Evolutionary conservation across 2,113 vertebrate genomes (phyloP), one percentile per base, ranked within the genome.

Genomic region (Phocoena sinus): DNA sequence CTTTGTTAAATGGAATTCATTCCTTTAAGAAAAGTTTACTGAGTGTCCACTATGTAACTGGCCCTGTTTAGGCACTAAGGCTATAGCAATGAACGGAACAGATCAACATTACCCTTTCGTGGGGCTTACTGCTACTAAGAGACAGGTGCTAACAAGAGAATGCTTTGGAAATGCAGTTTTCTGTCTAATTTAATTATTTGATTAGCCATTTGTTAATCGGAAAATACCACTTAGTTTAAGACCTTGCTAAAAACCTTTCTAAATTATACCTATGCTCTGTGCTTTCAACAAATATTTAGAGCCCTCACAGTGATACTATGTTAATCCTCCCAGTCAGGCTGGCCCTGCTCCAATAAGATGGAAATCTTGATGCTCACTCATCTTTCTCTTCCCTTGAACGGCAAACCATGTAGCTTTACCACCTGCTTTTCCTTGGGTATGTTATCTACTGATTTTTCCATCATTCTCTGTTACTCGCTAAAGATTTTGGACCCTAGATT

Each of bases 181-280:
- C 36, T 79, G 28, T 82, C 58, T 76, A 92, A 33, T 73, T 60
- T 74, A 62, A 92, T 91, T 70, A n/a, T 83, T 80, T 67, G 47
- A 58, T 71, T 73, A 65, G n/a, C 21, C 53, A 71, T 91, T 76
- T 21, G 3, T 73, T 89, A 82, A 77, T 73, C n/a, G 79, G 67
- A 89, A 97, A 97, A 84, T 53, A 28, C 15, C 58, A 92, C 28
- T 88, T 96, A 38, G 26, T 63, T 91, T 82, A 74, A 80, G 53
- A 76, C 0, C 1, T 80, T 71, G 5, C 38, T 73, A 53, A 79
- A 82, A 84, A 44, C 15, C n/a, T 38, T 96, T 95, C 91, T 88
- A 38, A 92, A 80, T 44, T 50, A 62, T 70, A 47, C 11, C n/a
- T 63, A 56, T 8, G 13, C 33, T 5, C 10, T 87, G 36, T 10